Conservation (phyloP, 2,113 vertebrate genomes). For the Camelus dromedarius region DNA sequence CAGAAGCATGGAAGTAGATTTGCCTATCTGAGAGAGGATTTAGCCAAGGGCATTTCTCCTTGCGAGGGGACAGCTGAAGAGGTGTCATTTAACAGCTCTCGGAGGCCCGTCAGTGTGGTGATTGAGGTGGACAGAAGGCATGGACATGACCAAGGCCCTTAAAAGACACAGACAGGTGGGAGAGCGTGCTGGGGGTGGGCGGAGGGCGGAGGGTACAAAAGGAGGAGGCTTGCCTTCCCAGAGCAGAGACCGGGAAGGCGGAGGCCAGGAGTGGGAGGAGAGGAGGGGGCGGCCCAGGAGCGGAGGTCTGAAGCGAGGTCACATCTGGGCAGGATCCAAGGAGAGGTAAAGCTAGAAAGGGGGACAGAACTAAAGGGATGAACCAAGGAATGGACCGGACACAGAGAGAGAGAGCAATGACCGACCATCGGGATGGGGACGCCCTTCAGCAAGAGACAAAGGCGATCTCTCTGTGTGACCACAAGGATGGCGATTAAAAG, state of each 20-base stretch:
- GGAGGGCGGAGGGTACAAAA: constrained; percentile 90
- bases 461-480: neutral
- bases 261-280: neutral
- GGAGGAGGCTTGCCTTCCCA: constrained; percentile 72
- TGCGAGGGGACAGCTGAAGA: constrained; percentile 93
- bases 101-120: constrained; percentile 91
- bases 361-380: neutral
- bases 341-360: neutral
- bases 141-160: constrained; percentile 90
- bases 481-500: neutral
- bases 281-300: neutral
- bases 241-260: constrained; percentile 20
- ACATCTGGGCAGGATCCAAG: neutral
- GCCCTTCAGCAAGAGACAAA: neutral
- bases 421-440: neutral
- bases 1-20: constrained; percentile 54
- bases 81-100: constrained; percentile 93
- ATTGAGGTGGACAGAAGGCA: constrained; percentile 98
- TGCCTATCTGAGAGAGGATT: constrained; percentile 72
- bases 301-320: neutral
- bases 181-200: constrained; percentile 82
- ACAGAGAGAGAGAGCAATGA: neutral
- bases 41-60: constrained; percentile 68
- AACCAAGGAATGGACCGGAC: neutral
- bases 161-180: constrained; percentile 98